Evolutionary conservation across 1,140 invertebrate species (phyloP).

Genomic region (Geopemphigus sp.): DNA sequence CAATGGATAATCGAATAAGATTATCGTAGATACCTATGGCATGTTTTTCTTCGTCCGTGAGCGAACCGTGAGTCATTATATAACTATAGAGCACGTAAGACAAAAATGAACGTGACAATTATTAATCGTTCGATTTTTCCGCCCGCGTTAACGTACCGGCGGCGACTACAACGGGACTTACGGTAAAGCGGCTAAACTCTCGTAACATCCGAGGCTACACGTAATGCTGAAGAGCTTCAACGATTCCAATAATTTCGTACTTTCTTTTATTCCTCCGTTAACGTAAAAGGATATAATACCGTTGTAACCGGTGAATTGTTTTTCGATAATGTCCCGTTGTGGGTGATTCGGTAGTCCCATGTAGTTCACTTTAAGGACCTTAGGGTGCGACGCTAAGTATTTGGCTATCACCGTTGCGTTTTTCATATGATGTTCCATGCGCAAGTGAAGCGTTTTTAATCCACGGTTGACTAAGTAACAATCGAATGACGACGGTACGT

Average conservation of each 20-base stretch:
- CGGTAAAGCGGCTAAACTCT: constrained; percentile 86
- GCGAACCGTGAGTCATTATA: constrained; percentile 78
- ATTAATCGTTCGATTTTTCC: neutral
- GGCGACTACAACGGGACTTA: constrained; percentile 59
- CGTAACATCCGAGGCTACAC: constrained; percentile 93
- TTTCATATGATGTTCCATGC: constrained; percentile 86
- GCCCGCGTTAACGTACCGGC: no score
- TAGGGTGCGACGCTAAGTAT: constrained; percentile 73
- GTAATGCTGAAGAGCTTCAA: constrained; percentile 84
- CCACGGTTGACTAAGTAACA: constrained; percentile 90
- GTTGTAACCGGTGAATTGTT: constrained; percentile 84
- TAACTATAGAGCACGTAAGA: constrained; percentile 56
- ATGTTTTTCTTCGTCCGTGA: constrained; percentile 68
- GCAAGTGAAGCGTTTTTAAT: constrained; percentile 85
- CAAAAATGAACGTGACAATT: neutral
- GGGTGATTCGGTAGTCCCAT: constrained; percentile 87
- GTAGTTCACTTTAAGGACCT: constrained; percentile 78
- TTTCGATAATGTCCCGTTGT: constrained; percentile 78
- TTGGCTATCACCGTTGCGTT: constrained; percentile 74
- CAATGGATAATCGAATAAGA: constrained; percentile 86
- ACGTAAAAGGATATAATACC: constrained; percentile 91
- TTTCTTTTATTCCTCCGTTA: constrained; percentile 72
- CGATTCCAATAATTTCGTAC: constrained; percentile 72
- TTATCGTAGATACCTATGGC: constrained; percentile 81
- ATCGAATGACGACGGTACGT: constrained; percentile 93